Evolutionary conservation across 2,113 vertebrate genomes (phyloP), one percentile per base, ranked within the genome.

Genomic region (Nesoenas mayeri): DNA sequence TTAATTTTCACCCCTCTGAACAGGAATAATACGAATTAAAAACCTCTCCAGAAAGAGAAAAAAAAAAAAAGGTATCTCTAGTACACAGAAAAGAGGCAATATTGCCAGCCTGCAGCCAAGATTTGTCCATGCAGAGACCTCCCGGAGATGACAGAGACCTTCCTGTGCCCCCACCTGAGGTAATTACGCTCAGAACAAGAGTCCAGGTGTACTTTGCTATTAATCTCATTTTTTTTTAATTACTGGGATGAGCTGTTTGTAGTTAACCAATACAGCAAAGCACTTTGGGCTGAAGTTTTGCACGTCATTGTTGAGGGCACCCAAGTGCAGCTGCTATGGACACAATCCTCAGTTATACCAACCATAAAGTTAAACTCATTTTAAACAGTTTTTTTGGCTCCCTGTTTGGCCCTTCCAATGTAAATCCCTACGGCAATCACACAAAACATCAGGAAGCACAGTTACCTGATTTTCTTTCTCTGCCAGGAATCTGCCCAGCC

Each of bases 401-500:
- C 12, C 16, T 5, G 18, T 28, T 8, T 22, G 28, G 19, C 29
- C 31, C 14, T 58, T 24, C 51, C 47, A 19, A 1, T 1, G 0
- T 13, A 58, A 10, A 25, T 78, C 57, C 26, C 57, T 14, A 12
- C 7, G 4, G 26, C 42, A 57, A 57, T 5, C 4, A 2, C 29
- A 5, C 1, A 32, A 9, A 69, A 20, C 29, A 65, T 0, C 3
- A 2, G 16, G n/a, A 29, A 21, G 8, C 3, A 11, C 25, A 40
- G 31, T 95, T 48, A 99, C 99, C 99, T 98, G 98, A 74, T 98
- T 98, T 97, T 32, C 97, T 96, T 15, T 99, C 99, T 73, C 99
- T 97, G 71, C 99, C 99, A 1, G 99, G 99, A 67, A 99, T 99
- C 97, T 99, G 99, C 5, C 99, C 99, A 0, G 99, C 98, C 97